Evolutionary conservation across 2,888 invertebrate species (phyloP).

Genomic region (Drosophila eohydei): DNA sequence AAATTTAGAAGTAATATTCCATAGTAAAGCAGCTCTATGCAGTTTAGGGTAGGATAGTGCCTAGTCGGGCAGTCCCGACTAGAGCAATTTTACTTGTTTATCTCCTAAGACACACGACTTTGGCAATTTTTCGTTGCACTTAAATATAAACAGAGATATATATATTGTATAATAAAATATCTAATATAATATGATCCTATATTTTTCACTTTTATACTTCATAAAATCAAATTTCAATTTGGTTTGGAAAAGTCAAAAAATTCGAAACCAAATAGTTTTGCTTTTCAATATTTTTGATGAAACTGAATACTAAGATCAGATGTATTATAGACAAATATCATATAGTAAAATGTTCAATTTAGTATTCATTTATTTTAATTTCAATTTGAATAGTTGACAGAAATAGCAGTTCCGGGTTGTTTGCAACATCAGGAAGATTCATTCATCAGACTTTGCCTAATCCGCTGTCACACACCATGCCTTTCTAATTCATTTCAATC

Average conservation of each 20-base stretch:
- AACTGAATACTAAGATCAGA: not conserved
- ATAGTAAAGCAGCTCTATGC: not conserved
- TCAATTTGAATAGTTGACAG: not conserved
- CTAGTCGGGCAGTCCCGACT: not conserved
- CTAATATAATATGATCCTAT: not conserved
- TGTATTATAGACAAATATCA: not conserved
- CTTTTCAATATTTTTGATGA: not conserved
- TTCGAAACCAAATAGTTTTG: too few species aligned
- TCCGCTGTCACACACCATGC: not conserved
- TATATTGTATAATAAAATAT: not conserved
- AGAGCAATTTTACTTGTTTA: not conserved
- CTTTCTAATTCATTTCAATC: not conserved
- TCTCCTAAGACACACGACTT: too few species aligned
- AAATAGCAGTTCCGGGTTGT: not conserved
- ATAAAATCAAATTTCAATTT: too few species aligned
- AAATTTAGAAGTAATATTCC: not conserved
- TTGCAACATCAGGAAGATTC: not conserved
- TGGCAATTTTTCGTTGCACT: too few species aligned
- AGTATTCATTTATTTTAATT: not conserved
- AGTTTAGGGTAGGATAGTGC: not conserved
- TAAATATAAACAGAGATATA: too few species aligned
- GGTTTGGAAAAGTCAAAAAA: too few species aligned
- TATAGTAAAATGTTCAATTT: not conserved
- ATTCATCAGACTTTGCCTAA: constrained; percentile 2
- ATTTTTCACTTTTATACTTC: too few species aligned